These are phyloP conservation scores for Apotomis capreana DNA, from an alignment of 2,888 invertebrate genomes.

Conservation along the genomic window DNA sequence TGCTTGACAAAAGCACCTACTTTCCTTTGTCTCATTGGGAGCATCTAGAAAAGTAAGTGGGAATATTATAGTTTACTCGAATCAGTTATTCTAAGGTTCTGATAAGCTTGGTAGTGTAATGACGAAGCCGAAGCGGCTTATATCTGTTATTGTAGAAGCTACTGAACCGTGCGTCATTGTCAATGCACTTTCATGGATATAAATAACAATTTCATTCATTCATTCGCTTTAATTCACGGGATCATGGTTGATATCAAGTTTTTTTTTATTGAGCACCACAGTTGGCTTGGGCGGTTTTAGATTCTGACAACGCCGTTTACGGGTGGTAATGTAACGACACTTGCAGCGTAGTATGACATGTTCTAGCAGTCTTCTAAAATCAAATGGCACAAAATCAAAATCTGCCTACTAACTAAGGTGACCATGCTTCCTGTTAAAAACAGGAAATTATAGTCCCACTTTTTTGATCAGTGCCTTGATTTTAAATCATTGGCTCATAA, in stretches of 20 bases:
- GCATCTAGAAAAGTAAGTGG: conserved; percentile 48
- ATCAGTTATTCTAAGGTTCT: conserved; percentile 30
- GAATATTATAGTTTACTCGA: conserved; percentile 22
- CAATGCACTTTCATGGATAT: conserved; percentile 50
- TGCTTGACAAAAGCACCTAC: conserved; percentile 44
- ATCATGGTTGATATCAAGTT: conserved; percentile 21
- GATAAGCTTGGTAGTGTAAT: conserved; percentile 56
- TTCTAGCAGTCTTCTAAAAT: not conserved
- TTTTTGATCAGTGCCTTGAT: not conserved
- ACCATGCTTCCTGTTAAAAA: not conserved
- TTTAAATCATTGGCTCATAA: no score
- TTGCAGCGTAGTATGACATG: not conserved
- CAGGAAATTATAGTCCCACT: not conserved
- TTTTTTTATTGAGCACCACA: conserved; percentile 22
- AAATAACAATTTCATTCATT: conserved; percentile 53
- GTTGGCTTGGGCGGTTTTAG: conserved; percentile 50
- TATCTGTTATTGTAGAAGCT: conserved; percentile 57
- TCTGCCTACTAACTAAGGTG: not conserved
- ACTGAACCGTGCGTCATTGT: conserved; percentile 52
- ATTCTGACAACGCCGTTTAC: conserved; percentile 39
- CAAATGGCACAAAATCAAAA: not conserved
- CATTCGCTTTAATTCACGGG: conserved; percentile 34
- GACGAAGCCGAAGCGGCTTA: conserved; percentile 71
- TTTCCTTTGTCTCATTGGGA: conserved; percentile 45
- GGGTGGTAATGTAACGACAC: conserved; percentile 8